phyloP scores from a whole-genome alignment of 1,140 invertebrate species.

The Microplitis demolitor region DNA sequence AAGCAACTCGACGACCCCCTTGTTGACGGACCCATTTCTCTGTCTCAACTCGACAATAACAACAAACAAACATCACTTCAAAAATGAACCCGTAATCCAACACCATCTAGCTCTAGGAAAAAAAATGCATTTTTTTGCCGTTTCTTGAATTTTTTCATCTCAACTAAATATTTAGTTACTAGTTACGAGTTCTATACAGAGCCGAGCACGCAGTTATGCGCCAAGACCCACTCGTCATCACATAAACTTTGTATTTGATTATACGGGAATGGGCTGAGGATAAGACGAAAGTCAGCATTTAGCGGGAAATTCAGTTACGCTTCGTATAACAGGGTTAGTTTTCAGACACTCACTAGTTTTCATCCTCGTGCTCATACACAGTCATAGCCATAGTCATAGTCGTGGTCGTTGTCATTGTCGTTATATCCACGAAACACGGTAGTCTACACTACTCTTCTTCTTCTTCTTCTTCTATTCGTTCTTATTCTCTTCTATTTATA shows the following conservation, averaged over 20 bases:
- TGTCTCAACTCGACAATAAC: too few relatives aligned
- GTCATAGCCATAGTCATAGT: background rate
- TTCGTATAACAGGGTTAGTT: conserved; percentile 38
- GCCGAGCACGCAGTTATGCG: background rate
- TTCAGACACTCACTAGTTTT: conserved; percentile 33
- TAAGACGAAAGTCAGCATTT: conserved; percentile 43
- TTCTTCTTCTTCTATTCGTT: background rate
- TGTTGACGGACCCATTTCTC: too few relatives aligned
- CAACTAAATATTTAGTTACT: too few relatives aligned
- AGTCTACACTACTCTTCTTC: background rate
- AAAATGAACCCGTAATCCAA: too few relatives aligned
- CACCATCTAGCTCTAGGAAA: too few relatives aligned
- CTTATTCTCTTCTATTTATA: background rate
- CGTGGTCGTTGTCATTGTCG: background rate
- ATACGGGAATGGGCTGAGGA: background rate
- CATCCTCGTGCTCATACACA: background rate
- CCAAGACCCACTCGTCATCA: background rate
- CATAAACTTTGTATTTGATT: conserved; percentile 17
- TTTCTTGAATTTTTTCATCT: too few relatives aligned
- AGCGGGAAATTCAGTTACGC: conserved; percentile 44
- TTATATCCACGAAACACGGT: background rate
- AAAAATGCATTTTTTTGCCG: too few relatives aligned
- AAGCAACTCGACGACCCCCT: too few relatives aligned
- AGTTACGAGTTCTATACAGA: too few relatives aligned
- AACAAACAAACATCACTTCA: too few relatives aligned